phyloP scores from a whole-genome alignment of 2,113 vertebrate genomes.

The Diadophis punctatus region DNA sequence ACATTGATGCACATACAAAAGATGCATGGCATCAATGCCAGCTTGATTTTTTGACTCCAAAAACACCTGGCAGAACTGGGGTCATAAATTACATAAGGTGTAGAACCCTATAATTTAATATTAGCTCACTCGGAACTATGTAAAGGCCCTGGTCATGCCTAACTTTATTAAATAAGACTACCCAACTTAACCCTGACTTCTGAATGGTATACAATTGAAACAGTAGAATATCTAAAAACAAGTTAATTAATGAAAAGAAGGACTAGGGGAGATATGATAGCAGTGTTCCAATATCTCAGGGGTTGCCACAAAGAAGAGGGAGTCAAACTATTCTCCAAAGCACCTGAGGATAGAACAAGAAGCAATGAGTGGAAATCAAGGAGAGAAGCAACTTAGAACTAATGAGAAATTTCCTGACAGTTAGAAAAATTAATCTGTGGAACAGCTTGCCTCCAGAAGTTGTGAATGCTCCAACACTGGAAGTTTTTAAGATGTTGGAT shows the following conservation, averaged over 20 bases:
- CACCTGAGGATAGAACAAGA: too few relatives aligned
- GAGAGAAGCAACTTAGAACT: too few relatives aligned
- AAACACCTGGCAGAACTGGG: neutral
- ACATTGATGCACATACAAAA: neutral
- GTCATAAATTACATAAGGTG: neutral
- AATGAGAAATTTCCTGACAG: too few relatives aligned
- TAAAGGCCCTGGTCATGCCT: neutral
- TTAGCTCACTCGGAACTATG: neutral
- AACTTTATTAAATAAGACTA: neutral
- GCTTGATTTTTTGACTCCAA: neutral
- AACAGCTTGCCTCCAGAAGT: too few relatives aligned
- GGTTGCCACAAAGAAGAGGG: too few relatives aligned
- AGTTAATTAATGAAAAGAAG: neutral
- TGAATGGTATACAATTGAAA: neutral
- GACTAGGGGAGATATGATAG: too few relatives aligned
- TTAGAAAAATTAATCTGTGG: too few relatives aligned
- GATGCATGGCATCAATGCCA: neutral
- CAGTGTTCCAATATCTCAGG: too few relatives aligned
- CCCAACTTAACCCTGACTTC: neutral
- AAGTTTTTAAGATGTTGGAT: too few relatives aligned
- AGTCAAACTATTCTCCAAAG: too few relatives aligned
- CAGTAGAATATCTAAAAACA: neutral
- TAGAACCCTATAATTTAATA: neutral
- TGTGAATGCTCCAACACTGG: too few relatives aligned
- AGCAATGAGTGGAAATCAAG: too few relatives aligned